phyloP scores from a whole-genome alignment of 2,888 invertebrate genomes.

The Sepioteuthis lessoniana region DNA sequence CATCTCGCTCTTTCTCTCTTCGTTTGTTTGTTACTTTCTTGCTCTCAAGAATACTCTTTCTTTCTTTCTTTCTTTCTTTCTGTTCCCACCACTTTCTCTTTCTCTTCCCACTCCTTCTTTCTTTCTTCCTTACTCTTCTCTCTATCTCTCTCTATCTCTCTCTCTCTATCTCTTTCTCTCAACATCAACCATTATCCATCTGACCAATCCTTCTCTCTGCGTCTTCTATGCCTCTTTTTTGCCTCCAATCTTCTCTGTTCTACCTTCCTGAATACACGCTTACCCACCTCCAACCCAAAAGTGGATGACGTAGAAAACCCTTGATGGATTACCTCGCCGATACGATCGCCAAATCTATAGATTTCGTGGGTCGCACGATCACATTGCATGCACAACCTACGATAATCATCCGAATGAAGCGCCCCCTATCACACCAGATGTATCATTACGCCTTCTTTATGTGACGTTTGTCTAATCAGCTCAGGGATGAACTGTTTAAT shows the following conservation, averaged over 20 bases:
- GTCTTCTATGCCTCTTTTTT: background rate
- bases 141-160: background rate
- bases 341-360: background rate
- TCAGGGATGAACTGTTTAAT: background rate
- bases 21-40: no score
- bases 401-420: background rate
- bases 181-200: background rate
- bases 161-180: background rate
- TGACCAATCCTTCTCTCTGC: background rate
- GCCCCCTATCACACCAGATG: constrained; percentile 13
- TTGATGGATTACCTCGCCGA: constrained; percentile 33
- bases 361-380: background rate
- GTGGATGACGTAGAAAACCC: background rate
- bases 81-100: no score
- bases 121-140: no score
- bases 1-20: no score
- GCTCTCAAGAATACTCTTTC: no score
- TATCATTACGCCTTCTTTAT: constrained; percentile 10
- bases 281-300: background rate
- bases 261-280: background rate
- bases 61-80: no score
- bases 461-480: constrained; percentile 20
- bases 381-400: background rate
- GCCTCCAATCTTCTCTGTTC: background rate
- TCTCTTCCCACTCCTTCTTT: no score